phyloP scores from a whole-genome alignment of 1,140 invertebrate genomes.

The Eriosoma lanigerum region DNA sequence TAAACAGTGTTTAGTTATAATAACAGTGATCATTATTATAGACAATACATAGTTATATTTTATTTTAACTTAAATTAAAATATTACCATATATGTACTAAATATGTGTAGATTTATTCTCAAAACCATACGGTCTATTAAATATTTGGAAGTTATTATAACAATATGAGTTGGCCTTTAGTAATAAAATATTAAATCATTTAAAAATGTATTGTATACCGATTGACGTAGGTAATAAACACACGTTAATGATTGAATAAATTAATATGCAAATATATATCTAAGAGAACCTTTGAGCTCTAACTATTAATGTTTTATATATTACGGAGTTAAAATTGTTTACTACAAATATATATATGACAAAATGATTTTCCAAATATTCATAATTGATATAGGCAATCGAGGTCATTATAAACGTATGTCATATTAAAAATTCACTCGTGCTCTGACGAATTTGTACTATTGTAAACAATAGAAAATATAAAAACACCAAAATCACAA shows the following conservation, averaged over 20 bases:
- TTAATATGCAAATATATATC: neutral
- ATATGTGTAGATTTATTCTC: no score
- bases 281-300: neutral
- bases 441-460: no score
- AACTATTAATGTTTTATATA: neutral
- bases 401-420: neutral
- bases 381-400: neutral
- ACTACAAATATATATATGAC: neutral
- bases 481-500: no score
- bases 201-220: neutral
- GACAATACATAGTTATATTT: no score
- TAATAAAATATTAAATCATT: neutral
- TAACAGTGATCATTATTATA: no score
- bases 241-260: conserved; percentile 14
- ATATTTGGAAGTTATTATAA: no score
- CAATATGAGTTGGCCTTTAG: neutral
- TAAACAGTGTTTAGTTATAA: no score
- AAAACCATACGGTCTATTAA: no score
- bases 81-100: no score
- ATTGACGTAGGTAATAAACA: neutral
- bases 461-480: no score
- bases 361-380: neutral
- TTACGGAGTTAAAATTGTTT: neutral
- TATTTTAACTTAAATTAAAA: no score
- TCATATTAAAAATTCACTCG: no score